Percentiles rank a stretch among this genome's conserved stretches.
These are phyloP conservation scores for Popillia japonica DNA, from an alignment of 1,140 invertebrate species.

Conservation along the genomic window DNA sequence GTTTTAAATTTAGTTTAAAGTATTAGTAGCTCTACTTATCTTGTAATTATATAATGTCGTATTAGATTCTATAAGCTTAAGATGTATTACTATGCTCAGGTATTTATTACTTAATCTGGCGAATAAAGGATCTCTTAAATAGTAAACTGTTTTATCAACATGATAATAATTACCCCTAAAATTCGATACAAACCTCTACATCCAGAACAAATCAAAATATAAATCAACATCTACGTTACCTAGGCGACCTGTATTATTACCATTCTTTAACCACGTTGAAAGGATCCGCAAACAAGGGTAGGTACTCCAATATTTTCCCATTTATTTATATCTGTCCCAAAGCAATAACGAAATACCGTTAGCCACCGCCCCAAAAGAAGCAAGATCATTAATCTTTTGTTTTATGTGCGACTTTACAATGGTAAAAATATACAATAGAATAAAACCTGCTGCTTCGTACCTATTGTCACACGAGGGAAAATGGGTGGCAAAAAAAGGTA, in stretches of 20 bases:
- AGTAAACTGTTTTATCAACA: neutral
- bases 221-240: neutral
- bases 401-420: slow-evolving; percentile 29
- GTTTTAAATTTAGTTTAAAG: too few species aligned
- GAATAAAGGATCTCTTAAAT: slow-evolving; percentile 21
- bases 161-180: too few species aligned
- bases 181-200: too few species aligned
- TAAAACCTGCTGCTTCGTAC: neutral
- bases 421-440: slow-evolving; percentile 10
- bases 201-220: too few species aligned
- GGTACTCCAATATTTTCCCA: slow-evolving; percentile 22
- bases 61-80: too few species aligned
- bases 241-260: neutral
- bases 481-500: neutral
- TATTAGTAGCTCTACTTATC: too few species aligned
- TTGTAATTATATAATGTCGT: too few species aligned
- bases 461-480: neutral
- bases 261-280: neutral
- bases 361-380: slow-evolving; percentile 10
- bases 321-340: slow-evolving; percentile 18
- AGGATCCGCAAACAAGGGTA: neutral
- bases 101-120: neutral
- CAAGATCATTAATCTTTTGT: slow-evolving; percentile 30
- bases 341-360: slow-evolving; percentile 29
- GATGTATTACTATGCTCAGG: slow-evolving; percentile 19